Evolutionary conservation across 2,797 vertebrate genomes (phyloP), one percentile per base, ranked within the genome.

Genomic region (Urosaurus nigricauda): DNA sequence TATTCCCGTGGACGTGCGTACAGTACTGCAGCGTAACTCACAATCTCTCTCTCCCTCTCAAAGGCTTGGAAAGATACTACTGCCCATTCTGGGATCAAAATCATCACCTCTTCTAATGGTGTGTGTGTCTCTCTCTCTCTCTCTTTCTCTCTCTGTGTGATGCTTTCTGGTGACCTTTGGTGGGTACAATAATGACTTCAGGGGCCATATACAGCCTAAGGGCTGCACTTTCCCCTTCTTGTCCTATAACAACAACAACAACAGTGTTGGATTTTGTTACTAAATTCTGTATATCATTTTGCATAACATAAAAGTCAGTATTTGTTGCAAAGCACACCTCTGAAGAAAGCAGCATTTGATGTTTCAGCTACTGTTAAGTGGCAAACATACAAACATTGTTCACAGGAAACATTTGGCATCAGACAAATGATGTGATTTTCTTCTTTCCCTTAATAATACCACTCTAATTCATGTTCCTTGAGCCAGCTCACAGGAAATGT

Each of bases 401-500:
- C 87, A 85, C 47, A 82, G 47, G 43, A 93, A 93, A 90, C 4
- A 79, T 40, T 89, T 91, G 5, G 35, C 70, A 35, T 3, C 68
- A 86, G 83, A 82, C 51, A 92, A 94, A 89, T 8, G 79, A 84
- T 35, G 85, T 53, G 13, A 1, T 83, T 79, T 90, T 85, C 43
- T 90, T 90, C 11, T 70, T 92, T 73, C 91, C 82, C 13, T 32
- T 90, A 81, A 84, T 79, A 4, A 90, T 75, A 0, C 0, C 71
- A 85, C 89, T 2, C 37, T 91, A 78, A 90, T 93, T 90, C 87
- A 84, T 60, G 75, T 93, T 90, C 74, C 2, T 5, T 53, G 74
- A 89, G 63, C 53, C 16, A 90, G 60, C 47, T 53, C 37, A 5
- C 43, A 93, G 73, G n/a, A 92, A 89, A 40, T 14, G 29, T 19